phyloP scores from a whole-genome alignment of 2,797 vertebrate species.

The Myripristis jacobus region DNA sequence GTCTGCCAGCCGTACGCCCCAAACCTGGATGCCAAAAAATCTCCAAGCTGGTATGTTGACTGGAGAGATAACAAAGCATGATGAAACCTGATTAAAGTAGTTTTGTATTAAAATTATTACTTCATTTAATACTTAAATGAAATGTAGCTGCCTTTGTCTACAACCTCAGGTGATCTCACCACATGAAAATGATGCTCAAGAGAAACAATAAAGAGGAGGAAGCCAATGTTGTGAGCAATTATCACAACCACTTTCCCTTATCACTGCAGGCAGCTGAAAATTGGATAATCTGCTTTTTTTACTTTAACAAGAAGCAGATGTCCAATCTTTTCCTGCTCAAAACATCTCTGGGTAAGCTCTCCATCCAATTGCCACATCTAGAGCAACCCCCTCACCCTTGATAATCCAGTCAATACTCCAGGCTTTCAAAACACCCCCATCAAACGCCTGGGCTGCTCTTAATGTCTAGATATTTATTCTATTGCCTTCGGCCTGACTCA shows the following conservation, averaged over 20 bases:
- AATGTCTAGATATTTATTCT: constrained; percentile 63
- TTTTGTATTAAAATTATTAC: constrained; percentile 9
- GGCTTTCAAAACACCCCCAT: constrained; percentile 59
- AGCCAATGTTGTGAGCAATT: constrained; percentile 61
- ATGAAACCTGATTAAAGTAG: constrained; percentile 40
- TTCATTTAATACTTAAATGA: constrained; percentile 31
- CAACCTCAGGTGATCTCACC: constrained; percentile 30
- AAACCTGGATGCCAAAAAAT: not conserved
- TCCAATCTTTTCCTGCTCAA: constrained; percentile 45
- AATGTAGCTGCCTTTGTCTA: not conserved
- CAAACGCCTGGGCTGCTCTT: constrained; percentile 56
- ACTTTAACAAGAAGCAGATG: constrained; percentile 77
- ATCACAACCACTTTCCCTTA: constrained; percentile 69
- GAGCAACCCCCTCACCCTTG: constrained; percentile 25
- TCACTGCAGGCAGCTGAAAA: constrained; percentile 73
- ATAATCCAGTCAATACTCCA: constrained; percentile 46
- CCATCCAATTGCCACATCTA: constrained; percentile 59
- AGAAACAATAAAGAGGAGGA: constrained; percentile 51
- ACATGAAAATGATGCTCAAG: constrained; percentile 46
- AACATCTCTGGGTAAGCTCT: constrained; percentile 60
- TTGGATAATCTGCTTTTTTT: constrained; percentile 47
- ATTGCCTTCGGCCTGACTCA: constrained; percentile 66
- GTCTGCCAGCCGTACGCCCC: constrained; percentile 34
- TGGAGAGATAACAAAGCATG: constrained; percentile 40
- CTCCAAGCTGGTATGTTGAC: constrained; percentile 28